phyloP scores from a whole-genome alignment of 2,888 invertebrate species.

The Polymixis lichenea region DNA sequence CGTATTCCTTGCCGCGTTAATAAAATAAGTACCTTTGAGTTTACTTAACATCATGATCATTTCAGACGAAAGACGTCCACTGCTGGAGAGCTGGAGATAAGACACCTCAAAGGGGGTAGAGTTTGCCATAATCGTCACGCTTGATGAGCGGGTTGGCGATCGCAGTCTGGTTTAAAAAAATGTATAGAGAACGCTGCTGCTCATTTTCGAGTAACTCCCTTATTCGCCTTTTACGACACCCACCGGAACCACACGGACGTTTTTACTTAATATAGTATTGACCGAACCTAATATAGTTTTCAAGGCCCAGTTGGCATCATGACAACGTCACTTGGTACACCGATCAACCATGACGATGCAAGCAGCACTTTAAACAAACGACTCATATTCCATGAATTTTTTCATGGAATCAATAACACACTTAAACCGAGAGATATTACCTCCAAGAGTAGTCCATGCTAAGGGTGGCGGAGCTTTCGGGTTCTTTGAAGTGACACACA shows the following conservation, averaged over 20 bases:
- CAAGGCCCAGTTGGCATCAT: slow-evolving; percentile 89
- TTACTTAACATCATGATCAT: too few relatives aligned
- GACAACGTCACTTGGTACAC: slow-evolving; percentile 94
- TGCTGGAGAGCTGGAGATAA: too few relatives aligned
- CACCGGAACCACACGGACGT: too few relatives aligned
- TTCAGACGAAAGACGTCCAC: too few relatives aligned
- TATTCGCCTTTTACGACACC: too few relatives aligned
- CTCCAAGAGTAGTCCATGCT: slow-evolving; percentile 97
- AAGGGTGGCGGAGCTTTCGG: slow-evolving; percentile 97
- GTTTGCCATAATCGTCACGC: too few relatives aligned
- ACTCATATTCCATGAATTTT: slow-evolving; percentile 94
- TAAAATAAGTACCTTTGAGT: neutral
- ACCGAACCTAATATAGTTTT: slow-evolving; percentile 61
- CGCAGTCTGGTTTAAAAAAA: too few relatives aligned
- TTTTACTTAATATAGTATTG: too few relatives aligned
- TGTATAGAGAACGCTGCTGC: too few relatives aligned
- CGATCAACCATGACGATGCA: slow-evolving; percentile 92
- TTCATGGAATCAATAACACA: slow-evolving; percentile 94
- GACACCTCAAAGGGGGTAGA: too few relatives aligned
- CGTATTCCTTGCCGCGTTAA: neutral
- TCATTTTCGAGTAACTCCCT: too few relatives aligned
- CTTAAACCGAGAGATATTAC: slow-evolving; percentile 96
- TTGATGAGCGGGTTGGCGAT: too few relatives aligned
- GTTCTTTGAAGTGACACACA: slow-evolving; percentile 95
- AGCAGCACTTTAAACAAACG: slow-evolving; percentile 93